Conservation (phyloP, 2,113 vertebrate species). For the Anguilla rostrata region DNA sequence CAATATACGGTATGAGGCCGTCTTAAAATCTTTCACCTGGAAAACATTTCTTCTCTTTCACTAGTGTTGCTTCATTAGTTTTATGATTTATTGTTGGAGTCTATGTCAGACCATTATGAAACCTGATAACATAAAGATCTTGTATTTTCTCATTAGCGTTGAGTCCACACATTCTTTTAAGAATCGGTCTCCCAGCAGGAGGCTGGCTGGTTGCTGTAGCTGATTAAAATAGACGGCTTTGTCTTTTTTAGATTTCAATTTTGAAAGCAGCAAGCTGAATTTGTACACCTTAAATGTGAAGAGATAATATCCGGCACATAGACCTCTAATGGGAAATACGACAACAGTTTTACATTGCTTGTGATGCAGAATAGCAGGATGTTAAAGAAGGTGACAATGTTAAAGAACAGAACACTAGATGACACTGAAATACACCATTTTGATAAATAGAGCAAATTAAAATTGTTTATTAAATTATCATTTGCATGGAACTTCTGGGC, state of each 20-base stretch:
- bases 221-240: neutral
- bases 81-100: neutral
- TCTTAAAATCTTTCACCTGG: neutral
- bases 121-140: neutral
- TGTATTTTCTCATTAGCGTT: conserved; percentile 1
- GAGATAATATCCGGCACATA: neutral
- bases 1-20: neutral
- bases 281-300: neutral
- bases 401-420: neutral
- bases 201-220: neutral
- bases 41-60: neutral
- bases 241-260: neutral
- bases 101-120: neutral
- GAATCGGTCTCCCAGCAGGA: neutral
- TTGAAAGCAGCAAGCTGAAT: neutral
- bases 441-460: neutral
- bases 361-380: neutral
- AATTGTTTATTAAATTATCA: neutral
- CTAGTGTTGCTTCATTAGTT: neutral
- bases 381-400: neutral
- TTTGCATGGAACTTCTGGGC: neutral
- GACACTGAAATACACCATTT: neutral
- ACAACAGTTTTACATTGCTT: neutral
- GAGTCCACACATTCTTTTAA: neutral
- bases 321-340: neutral